Base-by-base conservation (phyloP, 1,140 invertebrate genomes). In the Philopotamus ludificatus region DNA sequence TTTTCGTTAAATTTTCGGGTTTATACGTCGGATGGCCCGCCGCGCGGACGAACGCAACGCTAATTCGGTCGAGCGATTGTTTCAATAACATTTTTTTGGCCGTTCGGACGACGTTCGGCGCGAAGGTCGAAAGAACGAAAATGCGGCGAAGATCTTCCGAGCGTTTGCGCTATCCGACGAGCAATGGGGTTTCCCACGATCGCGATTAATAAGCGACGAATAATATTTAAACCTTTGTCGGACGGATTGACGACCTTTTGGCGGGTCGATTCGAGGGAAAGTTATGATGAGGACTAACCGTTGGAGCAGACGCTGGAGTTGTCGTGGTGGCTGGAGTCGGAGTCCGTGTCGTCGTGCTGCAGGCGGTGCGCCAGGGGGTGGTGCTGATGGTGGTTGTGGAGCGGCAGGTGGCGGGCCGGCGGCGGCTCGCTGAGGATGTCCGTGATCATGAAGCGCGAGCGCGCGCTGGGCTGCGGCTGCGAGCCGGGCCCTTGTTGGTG, bases 401-500 rank as follows among this genome's bases (percentile, higher is more conserved):
- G n/a, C n/a, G n/a, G n/a, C 77, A 74, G 1, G 77, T 78, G 10
- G 71, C 21, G 61, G 63, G 18, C 72, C 68, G 42, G 72, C 67
- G 34, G 80, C 76, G 68, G 82, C 85, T 82, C 85, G 50, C 86
- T 87, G 55, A 90, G 77, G 59, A 91, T 90, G 70, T 91, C 88
- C 44, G 87, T 90, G 77, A 90, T 90, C 89, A 90, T 90, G 76
- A 90, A 91, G 41, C 87, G 80, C 18, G 88, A 89, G 51, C 88
- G 82, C 47, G 87, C 83, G 41, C 85, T 84, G 72, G 76, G 47
- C 74, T 76, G 76, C 25, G 44, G 57, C 10, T 34, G 39, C 12
- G 39, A 34, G 7, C 57, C 57, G 66, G 71, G 70, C 71, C 72
- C 74, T 18, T 54, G 51, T 34, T 54, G 51, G n/a, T n/a, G n/a